Percentiles rank a stretch among this genome's conserved stretches.
Conservation (phyloP, 2,113 vertebrate genomes). For the Nymphicus hollandicus region DNA sequence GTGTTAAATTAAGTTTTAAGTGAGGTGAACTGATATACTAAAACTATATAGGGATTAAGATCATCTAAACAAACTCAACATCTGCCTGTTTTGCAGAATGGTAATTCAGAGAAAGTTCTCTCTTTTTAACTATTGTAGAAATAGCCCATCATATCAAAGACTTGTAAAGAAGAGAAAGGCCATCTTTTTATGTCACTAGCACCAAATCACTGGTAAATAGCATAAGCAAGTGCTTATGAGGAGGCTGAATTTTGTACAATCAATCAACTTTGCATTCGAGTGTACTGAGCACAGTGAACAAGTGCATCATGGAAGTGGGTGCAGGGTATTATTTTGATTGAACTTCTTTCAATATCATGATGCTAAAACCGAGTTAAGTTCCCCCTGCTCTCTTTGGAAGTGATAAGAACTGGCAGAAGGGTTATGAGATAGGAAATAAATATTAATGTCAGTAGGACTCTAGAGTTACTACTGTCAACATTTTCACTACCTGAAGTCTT, state of each 20-base stretch:
- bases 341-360: background rate
- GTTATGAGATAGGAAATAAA: background rate
- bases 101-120: background rate
- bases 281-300: background rate
- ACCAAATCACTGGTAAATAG: background rate
- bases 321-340: background rate
- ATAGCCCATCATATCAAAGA: background rate
- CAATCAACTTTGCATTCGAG: background rate
- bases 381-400: background rate
- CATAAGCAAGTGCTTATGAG: background rate
- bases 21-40: background rate
- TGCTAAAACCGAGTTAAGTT: background rate
- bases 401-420: background rate
- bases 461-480: background rate
- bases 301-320: background rate
- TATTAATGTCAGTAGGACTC: background rate
- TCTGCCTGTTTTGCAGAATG: background rate
- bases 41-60: background rate
- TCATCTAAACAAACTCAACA: background rate
- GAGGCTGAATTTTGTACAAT: background rate
- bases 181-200: background rate
- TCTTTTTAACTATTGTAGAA: background rate
- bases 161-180: background rate
- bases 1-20: background rate
- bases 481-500: background rate